phyloP scores from a whole-genome alignment of 2,113 vertebrate species.

The Hypomesus transpacificus region DNA sequence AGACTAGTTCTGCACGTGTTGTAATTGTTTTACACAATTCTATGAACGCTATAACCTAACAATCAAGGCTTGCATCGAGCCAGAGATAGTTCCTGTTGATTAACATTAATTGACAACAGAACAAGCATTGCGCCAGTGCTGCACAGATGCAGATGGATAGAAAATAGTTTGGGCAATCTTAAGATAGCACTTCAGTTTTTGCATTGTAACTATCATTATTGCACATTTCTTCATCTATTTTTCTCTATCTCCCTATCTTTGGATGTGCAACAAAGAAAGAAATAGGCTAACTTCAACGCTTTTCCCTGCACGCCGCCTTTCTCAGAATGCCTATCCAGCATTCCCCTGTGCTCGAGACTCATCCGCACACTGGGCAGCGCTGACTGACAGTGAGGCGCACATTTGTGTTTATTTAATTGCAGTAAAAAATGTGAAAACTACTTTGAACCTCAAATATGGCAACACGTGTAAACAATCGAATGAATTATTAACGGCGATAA shows the following conservation, averaged over 20 bases:
- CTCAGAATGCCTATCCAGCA: conserved; percentile 11
- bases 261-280: too few species aligned
- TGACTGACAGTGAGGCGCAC: conserved; percentile 43
- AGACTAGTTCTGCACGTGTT: not conserved
- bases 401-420: conserved; percentile 59
- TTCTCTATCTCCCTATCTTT: too few species aligned
- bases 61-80: conserved; percentile 34
- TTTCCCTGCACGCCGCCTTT: conserved; percentile 13
- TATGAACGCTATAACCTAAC: conserved; percentile 9
- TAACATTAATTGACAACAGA: conserved; percentile 54
- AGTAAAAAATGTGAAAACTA: conserved; percentile 59
- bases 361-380: conserved; percentile 20
- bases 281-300: too few species aligned
- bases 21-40: conserved; percentile 25
- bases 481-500: conserved; percentile 61
- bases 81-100: conserved; percentile 47
- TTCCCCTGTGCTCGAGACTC: conserved; percentile 27
- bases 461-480: conserved; percentile 59
- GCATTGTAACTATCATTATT: too few species aligned
- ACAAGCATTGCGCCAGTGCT: conserved; percentile 39
- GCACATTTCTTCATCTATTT: too few species aligned
- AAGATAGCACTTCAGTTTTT: too few species aligned
- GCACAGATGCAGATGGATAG: conserved; percentile 32
- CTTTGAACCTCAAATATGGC: conserved; percentile 49
- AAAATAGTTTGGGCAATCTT: too few species aligned